A percentile compares a stretch with the other conserved stretches of the same genome.
phyloP scores from a whole-genome alignment of 2,113 vertebrate genomes.

The Atractosteus spatula region DNA sequence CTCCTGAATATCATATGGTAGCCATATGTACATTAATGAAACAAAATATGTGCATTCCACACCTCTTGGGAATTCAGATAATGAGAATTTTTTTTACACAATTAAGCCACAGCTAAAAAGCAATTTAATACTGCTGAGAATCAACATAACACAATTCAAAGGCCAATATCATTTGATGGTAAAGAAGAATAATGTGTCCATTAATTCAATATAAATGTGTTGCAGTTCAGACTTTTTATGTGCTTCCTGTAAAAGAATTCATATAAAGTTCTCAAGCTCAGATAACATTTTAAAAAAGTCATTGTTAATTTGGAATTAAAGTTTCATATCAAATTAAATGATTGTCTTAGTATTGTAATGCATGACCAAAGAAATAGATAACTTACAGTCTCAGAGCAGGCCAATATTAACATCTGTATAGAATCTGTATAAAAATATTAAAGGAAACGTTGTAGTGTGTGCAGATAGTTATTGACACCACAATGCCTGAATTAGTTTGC shows the following conservation, averaged over 20 bases:
- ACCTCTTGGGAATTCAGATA: slow-evolving; percentile 25
- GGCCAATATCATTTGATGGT: slow-evolving; percentile 40
- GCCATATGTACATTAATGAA: slow-evolving; percentile 31
- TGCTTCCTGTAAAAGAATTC: slow-evolving; percentile 5
- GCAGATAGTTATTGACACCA: too few species aligned
- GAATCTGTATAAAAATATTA: too few species aligned
- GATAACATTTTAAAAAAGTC: background rate
- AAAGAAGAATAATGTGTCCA: slow-evolving; percentile 32
- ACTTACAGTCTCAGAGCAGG: background rate
- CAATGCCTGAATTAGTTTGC: too few species aligned
- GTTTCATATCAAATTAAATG: background rate
- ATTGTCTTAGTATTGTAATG: background rate
- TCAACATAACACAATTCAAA: slow-evolving; percentile 47
- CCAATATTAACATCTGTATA: background rate
- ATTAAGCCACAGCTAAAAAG: slow-evolving; percentile 40
- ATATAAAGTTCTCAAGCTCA: background rate
- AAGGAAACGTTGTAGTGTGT: too few species aligned
- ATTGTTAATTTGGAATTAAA: slow-evolving; percentile 2
- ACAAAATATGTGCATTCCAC: slow-evolving; percentile 27
- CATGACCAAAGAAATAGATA: background rate
- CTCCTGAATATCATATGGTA: slow-evolving; percentile 13
- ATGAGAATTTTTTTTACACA: slow-evolving; percentile 42
- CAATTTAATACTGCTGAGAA: slow-evolving; percentile 36
- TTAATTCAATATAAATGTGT: slow-evolving; percentile 32
- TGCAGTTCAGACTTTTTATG: slow-evolving; percentile 7